phyloP scores from a whole-genome alignment of 2,113 vertebrate genomes.

The Phalacrocorax brasilianus region DNA sequence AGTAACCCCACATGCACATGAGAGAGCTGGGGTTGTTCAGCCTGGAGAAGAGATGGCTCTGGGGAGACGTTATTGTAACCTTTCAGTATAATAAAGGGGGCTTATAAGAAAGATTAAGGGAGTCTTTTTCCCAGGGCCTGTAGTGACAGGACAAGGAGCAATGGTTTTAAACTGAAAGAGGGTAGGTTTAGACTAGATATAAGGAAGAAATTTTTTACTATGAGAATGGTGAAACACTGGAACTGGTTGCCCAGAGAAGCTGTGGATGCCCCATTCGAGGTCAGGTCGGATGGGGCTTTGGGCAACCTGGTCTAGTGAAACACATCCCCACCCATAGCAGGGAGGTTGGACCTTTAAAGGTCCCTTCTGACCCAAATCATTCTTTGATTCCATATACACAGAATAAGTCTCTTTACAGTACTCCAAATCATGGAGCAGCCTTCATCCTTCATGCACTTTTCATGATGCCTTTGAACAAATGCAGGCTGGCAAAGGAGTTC shows the following conservation, averaged over 20 bases:
- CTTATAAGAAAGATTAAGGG: neutral
- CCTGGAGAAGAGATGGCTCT: too few species aligned
- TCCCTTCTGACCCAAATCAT: neutral
- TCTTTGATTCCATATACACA: neutral
- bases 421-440: neutral
- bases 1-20: neutral
- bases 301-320: neutral
- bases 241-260: too few species aligned
- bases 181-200: neutral
- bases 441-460: neutral
- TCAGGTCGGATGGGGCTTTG: accelerated
- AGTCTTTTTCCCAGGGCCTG: neutral
- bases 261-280: neutral
- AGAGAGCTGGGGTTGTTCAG: too few species aligned
- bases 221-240: too few species aligned
- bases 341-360: neutral
- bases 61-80: neutral
- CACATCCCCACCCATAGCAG: neutral
- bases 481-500: neutral
- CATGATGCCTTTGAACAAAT: neutral
- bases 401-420: neutral
- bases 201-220: neutral
- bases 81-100: neutral
- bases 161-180: neutral
- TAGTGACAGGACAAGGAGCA: neutral